Conservation (phyloP, 2,797 vertebrate species). For the Gymnopithys bicolor region DNA sequence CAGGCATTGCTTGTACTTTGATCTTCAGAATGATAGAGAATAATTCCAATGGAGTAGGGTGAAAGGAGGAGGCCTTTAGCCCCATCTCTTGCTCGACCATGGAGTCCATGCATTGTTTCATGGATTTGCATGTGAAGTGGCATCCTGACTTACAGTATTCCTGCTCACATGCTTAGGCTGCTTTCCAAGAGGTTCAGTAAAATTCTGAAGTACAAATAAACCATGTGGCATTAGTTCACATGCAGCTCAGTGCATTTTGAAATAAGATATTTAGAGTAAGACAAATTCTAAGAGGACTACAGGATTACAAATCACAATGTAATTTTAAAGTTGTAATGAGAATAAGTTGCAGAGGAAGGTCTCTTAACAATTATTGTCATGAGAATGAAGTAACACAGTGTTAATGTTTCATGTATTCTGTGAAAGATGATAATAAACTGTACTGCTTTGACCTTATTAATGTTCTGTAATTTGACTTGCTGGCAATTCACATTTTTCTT, state of each 20-base stretch:
- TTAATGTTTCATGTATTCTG: constrained; percentile 32
- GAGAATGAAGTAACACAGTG: constrained; percentile 31
- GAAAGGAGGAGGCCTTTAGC: background rate
- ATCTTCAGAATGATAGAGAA: background rate
- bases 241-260: background rate
- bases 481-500: constrained; percentile 23
- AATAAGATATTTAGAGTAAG: constrained; percentile 41
- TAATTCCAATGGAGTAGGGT: background rate
- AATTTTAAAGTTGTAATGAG: constrained; percentile 47
- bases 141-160: background rate
- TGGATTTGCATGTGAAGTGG: background rate
- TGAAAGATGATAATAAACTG: constrained; percentile 54
- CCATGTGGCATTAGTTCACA: background rate
- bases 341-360: constrained; percentile 12
- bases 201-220: background rate
- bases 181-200: background rate
- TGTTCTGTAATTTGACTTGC: constrained; percentile 49
- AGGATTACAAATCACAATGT: constrained; percentile 44
- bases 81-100: background rate
- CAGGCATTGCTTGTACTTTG: background rate
- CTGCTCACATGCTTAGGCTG: background rate
- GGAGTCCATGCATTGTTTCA: background rate
- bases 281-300: constrained; percentile 18
- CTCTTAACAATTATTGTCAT: constrained; percentile 41
- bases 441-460: constrained; percentile 61